phyloP scores from a whole-genome alignment of 2,797 vertebrate species.

The Sebastes minor region DNA sequence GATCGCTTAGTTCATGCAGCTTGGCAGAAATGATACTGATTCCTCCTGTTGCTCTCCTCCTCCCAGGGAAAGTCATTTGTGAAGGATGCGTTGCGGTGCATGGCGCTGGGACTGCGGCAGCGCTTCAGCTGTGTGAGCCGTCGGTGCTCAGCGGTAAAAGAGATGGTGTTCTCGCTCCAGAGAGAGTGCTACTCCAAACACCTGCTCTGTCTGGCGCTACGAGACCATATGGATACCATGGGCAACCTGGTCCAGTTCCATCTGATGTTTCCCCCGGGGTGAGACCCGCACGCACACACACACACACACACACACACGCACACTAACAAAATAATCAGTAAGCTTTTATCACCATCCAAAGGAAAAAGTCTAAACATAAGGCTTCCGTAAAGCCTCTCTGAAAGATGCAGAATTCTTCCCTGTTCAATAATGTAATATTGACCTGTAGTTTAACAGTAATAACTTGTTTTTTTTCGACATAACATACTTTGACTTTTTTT shows the following conservation, averaged over 20 bases:
- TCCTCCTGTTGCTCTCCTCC: neutral
- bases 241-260: constrained; percentile 96
- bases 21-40: neutral
- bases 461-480: no score
- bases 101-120: constrained; percentile 93
- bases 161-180: constrained; percentile 94
- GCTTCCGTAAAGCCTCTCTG: neutral
- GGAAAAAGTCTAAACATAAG: neutral
- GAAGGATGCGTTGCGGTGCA: constrained; percentile 94
- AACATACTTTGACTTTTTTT: no score
- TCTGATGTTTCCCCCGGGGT: constrained; percentile 94
- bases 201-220: constrained; percentile 90
- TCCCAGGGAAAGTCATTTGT: constrained; percentile 94
- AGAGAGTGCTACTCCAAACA: constrained; percentile 95
- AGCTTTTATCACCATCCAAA: neutral
- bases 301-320: no score
- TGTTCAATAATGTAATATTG: neutral
- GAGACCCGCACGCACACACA: constrained; percentile 59
- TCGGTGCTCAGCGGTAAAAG: constrained; percentile 92
- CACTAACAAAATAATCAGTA: neutral
- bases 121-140: constrained; percentile 96
- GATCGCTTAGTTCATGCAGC: neutral
- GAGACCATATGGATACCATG: constrained; percentile 90
- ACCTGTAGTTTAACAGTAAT: neutral
- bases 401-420: neutral